phyloP scores from a whole-genome alignment of 23 tunicate genomes.

The Clavelina lepadiformis region DNA sequence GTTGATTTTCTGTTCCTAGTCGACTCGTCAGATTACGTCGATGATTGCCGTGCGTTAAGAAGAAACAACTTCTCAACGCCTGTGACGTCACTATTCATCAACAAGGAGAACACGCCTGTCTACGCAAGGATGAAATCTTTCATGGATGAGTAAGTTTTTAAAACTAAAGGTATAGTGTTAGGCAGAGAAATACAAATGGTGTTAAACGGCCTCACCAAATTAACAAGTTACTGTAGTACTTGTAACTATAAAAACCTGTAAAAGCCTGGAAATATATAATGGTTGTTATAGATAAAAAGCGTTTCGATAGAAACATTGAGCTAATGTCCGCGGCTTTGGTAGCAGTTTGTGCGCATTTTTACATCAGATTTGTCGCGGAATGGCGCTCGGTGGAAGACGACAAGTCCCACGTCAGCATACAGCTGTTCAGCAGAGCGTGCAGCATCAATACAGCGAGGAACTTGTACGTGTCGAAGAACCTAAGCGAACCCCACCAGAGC shows the following conservation, averaged over 20 bases:
- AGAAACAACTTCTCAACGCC: conserved; percentile 22
- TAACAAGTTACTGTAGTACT: too few relatives aligned
- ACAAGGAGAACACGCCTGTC: conserved; percentile 43
- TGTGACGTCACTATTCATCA: conserved; percentile 10
- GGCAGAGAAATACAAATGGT: too few relatives aligned
- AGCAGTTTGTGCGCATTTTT: too few relatives aligned
- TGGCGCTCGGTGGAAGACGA: conserved; percentile 39
- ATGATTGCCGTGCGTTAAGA: conserved; percentile 35
- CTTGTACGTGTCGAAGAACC: background rate
- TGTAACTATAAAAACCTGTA: too few relatives aligned
- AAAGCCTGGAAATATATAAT: too few relatives aligned
- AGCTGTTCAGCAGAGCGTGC: conserved; percentile 64
- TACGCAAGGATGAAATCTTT: conserved; percentile 51
- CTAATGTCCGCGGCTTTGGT: too few relatives aligned
- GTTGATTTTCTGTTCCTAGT: conserved; percentile 64
- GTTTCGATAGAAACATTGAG: too few relatives aligned
- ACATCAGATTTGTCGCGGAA: conserved; percentile 53
- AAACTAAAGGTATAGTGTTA: too few relatives aligned
- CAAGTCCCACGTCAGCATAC: conserved; percentile 44
- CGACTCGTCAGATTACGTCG: conserved; percentile 73
- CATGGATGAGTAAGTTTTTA: conserved; percentile 36
- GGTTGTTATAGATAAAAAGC: too few relatives aligned
- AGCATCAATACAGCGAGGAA: conserved; percentile 25
- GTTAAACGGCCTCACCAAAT: too few relatives aligned
- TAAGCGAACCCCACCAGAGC: background rate